Evolutionary conservation across 2,888 invertebrate species (phyloP), one percentile per base, ranked within the genome.

Genomic region (Agrochola lota): DNA sequence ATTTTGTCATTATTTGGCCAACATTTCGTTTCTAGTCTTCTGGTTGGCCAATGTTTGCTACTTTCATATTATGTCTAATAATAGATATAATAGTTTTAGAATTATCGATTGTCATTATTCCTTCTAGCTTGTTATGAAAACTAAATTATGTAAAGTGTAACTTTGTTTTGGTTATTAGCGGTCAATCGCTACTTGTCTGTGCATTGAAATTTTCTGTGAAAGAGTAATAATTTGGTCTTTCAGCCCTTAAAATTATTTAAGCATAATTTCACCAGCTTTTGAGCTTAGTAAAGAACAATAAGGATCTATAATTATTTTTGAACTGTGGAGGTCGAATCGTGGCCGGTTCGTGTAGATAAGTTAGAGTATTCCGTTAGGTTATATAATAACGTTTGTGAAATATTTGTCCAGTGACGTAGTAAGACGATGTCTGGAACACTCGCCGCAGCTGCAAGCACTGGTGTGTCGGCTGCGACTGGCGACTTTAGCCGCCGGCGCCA

Each of bases 361-460:
- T 59, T 26, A 26, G 7, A n/a, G 11, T n/a, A n/a, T 57, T 57
- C n/a, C n/a, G 12, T 17, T 26, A 7, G 15, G 17, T 26, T 8
- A 59, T 59, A 59, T 59, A 59, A 26, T 62, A 62, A 35, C 9
- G 20, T 35, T 30, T 62, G 30, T 20, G 5, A 30, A 35, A 62
- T 62, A 20, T 60, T 60, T 8, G 17, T 62, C 4, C 88, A 97
- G 98, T 91, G 97, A 97, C 89, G 97, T 98, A 95, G 97, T 98
- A 85, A 96, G 97, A 67, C 98, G 98, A 84, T 97, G 98, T 88
- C 97, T 98, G 94, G 98, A 99, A 86, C 98, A 99, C 90, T 98
- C 98, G 71, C 97, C 98, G 0, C 96, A 98, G 76, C 90, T 98
- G 23, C 98, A 98, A 91, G 97, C 98, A 20, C 97, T 98, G 93